Conservation (phyloP, 2,797 vertebrate species). For the Hylomyscus alleni region DNA sequence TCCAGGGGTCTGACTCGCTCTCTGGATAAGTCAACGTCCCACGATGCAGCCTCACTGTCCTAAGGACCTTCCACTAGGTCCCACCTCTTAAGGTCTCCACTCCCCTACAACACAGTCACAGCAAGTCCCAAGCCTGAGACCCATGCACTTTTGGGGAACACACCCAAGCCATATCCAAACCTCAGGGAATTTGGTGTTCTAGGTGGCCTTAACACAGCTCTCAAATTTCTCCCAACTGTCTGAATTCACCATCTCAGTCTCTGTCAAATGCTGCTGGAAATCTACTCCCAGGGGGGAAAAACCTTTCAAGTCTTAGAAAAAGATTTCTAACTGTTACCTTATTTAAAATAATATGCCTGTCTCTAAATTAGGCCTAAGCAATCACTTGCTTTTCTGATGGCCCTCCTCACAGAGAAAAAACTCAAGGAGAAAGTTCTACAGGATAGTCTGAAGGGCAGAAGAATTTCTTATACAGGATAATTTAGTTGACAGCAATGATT, state of each 20-base stretch:
- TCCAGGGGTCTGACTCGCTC: neutral
- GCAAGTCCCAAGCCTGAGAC: neutral
- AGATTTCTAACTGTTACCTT: conserved; percentile 14
- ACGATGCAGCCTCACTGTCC: neutral
- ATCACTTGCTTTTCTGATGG: conserved; percentile 48
- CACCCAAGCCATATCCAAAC: neutral
- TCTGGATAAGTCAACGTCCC: neutral
- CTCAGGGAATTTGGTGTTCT: neutral
- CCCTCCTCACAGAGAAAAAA: conserved; percentile 9
- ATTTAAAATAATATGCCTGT: conserved; percentile 37
- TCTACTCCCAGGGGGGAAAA: neutral
- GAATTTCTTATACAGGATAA: neutral
- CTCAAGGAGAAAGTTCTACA: neutral
- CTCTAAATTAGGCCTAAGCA: conserved; percentile 25
- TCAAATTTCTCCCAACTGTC: neutral
- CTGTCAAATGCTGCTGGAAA: conserved; percentile 27
- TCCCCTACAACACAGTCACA: neutral
- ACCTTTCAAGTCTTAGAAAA: conserved; percentile 48
- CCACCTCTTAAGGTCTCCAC: neutral
- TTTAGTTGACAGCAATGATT: conserved; percentile 46
- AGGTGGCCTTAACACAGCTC: neutral
- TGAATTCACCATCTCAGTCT: neutral
- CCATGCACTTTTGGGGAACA: neutral
- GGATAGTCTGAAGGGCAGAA: neutral
- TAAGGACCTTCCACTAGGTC: neutral